These are phyloP conservation scores for Dusona sp. DNA, from an alignment of 2,888 invertebrate genomes.

Conservation along the genomic window DNA sequence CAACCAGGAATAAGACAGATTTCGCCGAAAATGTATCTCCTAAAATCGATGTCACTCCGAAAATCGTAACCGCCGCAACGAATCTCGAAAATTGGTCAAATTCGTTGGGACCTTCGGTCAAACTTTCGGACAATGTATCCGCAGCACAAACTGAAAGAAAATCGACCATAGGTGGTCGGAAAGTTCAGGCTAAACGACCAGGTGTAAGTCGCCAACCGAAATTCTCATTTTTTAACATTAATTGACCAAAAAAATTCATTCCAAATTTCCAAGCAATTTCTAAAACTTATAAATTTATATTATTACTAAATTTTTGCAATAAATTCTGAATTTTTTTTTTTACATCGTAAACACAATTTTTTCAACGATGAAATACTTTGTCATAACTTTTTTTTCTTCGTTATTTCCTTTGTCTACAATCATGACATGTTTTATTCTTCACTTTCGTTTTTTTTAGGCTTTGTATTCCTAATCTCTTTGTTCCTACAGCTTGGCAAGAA, in stretches of 20 bases:
- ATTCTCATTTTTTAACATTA: neutral
- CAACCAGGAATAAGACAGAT: conserved; percentile 25
- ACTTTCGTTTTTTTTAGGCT: conserved; percentile 12
- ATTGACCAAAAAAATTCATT: too few species aligned
- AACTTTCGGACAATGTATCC: conserved; percentile 75
- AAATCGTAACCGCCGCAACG: conserved; percentile 62
- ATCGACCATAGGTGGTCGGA: conserved; percentile 90
- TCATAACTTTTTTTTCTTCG: neutral
- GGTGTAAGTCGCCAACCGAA: conserved; percentile 86
- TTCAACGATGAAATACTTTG: too few species aligned
- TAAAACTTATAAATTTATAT: neutral
- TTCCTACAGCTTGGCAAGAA: conserved; percentile 93
- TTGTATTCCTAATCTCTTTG: conserved; percentile 33
- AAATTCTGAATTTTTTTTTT: too few species aligned
- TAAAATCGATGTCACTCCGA: conserved; percentile 38
- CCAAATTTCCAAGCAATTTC: neutral
- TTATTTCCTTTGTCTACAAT: neutral
- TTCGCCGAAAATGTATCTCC: neutral
- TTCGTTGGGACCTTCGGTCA: conserved; percentile 78
- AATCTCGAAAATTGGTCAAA: conserved; percentile 65
- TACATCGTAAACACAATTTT: too few species aligned
- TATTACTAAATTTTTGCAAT: neutral
- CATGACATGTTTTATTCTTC: neutral
- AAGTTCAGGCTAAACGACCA: conserved; percentile 89
- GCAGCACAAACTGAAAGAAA: conserved; percentile 85